phyloP scores from a whole-genome alignment of 2,888 invertebrate genomes.

The Chloroclystis v-ata region DNA sequence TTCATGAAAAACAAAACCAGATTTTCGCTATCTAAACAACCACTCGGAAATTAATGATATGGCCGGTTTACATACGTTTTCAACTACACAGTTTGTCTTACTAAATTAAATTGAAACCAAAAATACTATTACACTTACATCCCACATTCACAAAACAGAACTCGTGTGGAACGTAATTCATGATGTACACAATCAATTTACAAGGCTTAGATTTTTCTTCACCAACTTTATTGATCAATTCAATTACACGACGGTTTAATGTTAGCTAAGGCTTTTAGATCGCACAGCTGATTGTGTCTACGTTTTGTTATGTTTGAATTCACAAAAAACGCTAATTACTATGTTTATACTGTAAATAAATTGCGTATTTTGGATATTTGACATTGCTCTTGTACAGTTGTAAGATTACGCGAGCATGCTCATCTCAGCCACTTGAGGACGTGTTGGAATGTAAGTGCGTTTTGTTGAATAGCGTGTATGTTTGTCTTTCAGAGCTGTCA shows the following conservation, averaged over 20 bases:
- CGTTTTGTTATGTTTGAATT: slow-evolving; percentile 7
- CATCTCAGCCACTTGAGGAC: slow-evolving; percentile 30
- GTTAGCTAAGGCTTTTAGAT: not conserved
- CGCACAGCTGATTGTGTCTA: slow-evolving; percentile 2
- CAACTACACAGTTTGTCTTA: slow-evolving; percentile 11
- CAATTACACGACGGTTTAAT: not conserved
- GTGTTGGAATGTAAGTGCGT: slow-evolving; percentile 21
- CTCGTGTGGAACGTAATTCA: not conserved
- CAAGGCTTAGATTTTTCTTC: not conserved
- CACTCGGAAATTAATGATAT: slow-evolving; percentile 4
- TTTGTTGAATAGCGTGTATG: slow-evolving; percentile 44
- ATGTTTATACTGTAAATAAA: slow-evolving; percentile 49
- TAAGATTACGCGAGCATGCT: slow-evolving; percentile 45
- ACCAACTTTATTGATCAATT: not conserved
- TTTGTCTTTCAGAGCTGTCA: slow-evolving; percentile 71
- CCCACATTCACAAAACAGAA: not conserved
- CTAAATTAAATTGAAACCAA: slow-evolving; percentile 2
- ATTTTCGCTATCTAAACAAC: slow-evolving; percentile 5
- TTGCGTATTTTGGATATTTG: slow-evolving; percentile 37
- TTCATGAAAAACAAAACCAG: slow-evolving; percentile 11
- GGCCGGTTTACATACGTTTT: not conserved
- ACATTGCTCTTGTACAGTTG: slow-evolving; percentile 51
- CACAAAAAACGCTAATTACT: slow-evolving; percentile 1
- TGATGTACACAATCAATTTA: not conserved
- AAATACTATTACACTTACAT: not conserved